Evolutionary conservation across 1,140 invertebrate genomes (phyloP), one percentile per base, ranked within the genome.

Genomic region (Drosophila watanabei): DNA sequence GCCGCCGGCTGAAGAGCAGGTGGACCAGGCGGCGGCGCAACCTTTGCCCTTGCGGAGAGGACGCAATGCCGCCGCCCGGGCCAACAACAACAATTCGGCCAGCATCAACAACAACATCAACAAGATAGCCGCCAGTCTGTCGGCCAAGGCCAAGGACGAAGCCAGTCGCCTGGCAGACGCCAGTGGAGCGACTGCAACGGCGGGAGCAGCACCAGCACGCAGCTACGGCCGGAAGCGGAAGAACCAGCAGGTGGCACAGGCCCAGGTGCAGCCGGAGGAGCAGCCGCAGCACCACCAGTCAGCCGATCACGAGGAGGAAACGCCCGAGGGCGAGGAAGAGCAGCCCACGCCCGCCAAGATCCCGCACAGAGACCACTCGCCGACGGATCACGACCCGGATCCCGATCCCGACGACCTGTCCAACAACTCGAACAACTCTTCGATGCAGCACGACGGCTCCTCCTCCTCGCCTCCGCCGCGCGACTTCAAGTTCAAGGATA

Each of bases 401-500:
- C 65, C 75, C n/a, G 82, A 90, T 45, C 68, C 66, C 24, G 80
- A 78, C 11, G 88, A 91, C 35, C 56, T 81, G 2, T 84, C 86
- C 1, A 88, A 87, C 14, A 85, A 79, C 28, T 91, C 87, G 28
- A 83, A 83, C 24, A 70, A 79, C 28, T 77, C 91, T 13, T 89
- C 88, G 24, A 59, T 83, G 59, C 82, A 81, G 58, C 86, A 91
- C 49, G 89, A 92, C 61, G 79, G 85, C 4, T 91, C 88, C 37
- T 83, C 88, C 13, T 86, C 82, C n/a, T 88, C 90, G 28, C 92
- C 92, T n/a, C 92, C 89, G 54, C 69, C 68, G 56, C 79, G 85
- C 30, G 92, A 93, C 48, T 93, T 80, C 59, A 93, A 93, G 56
- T 90, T 93, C 51, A 93, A 93, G 77, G 92, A 93, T 45, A 93